Conservation (phyloP, 2,797 vertebrate species). For the Zalophus californianus region DNA sequence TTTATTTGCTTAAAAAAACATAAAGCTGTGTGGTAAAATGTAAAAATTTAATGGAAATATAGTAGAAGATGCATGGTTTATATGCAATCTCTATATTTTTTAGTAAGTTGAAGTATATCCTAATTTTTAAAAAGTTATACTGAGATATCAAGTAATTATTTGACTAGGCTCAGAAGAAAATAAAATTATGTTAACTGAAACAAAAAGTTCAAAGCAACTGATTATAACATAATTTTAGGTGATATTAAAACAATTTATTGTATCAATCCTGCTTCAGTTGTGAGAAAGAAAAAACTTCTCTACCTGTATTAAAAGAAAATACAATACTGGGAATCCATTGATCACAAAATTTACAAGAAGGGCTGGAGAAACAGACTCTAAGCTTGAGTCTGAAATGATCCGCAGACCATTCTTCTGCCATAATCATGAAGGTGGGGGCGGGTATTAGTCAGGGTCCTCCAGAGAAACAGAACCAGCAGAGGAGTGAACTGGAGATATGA, state of each 20-base stretch:
- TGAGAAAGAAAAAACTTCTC: not conserved
- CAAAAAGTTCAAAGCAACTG: not conserved
- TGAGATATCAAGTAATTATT: not conserved
- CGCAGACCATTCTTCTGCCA: not conserved
- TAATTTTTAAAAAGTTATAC: not conserved
- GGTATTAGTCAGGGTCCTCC: not conserved
- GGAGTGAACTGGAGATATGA: not conserved
- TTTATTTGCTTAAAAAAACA: not conserved
- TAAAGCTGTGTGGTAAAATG: not conserved
- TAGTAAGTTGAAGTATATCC: not conserved
- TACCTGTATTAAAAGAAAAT: not conserved
- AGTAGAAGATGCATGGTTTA: not conserved
- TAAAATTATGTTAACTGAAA: not conserved
- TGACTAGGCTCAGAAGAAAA: not conserved
- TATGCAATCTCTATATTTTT: not conserved
- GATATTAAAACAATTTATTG: not conserved
- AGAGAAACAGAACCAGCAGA: not conserved
- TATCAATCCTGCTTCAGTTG: not conserved
- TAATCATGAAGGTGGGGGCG: not conserved
- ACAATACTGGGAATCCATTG: not conserved
- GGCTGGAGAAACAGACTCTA: not conserved
- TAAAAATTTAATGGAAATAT: not conserved
- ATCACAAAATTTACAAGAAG: not conserved
- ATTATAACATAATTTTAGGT: not conserved
- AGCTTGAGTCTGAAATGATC: not conserved